Evolutionary conservation across 1,140 invertebrate genomes (phyloP).

Genomic region (Phenacoccus solenopsis): DNA sequence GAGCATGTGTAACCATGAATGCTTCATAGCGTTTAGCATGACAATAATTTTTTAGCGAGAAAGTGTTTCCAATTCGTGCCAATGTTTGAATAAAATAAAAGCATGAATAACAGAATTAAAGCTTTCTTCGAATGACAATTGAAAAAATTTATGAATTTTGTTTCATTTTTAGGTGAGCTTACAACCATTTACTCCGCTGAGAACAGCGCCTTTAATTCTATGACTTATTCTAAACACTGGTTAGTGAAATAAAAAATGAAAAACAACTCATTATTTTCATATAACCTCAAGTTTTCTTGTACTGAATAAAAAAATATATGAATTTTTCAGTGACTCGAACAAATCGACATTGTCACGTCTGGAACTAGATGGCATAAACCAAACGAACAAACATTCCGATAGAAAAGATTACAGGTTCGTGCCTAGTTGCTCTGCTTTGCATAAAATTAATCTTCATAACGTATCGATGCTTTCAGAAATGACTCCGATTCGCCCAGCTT

Average conservation of each 20-base stretch:
- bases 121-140: no score
- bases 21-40: not conserved
- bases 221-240: not conserved
- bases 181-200: not conserved
- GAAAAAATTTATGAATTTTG: not conserved
- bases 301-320: not conserved
- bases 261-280: not conserved
- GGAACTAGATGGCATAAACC: not conserved
- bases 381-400: not conserved
- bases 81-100: not conserved
- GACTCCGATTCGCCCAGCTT: conserved; percentile 31
- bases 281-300: not conserved
- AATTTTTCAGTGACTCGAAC: not conserved
- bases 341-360: conserved; percentile 4
- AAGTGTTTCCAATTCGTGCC: not conserved
- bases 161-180: not conserved
- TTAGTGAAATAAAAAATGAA: not conserved
- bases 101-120: not conserved
- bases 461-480: conserved; percentile 25
- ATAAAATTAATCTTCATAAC: not conserved
- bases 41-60: not conserved
- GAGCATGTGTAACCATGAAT: not conserved
- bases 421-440: no score
- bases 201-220: not conserved
- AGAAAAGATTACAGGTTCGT: not conserved